phyloP scores from a whole-genome alignment of 2,888 invertebrate genomes.

The Prosopocoilus inquinatus region DNA sequence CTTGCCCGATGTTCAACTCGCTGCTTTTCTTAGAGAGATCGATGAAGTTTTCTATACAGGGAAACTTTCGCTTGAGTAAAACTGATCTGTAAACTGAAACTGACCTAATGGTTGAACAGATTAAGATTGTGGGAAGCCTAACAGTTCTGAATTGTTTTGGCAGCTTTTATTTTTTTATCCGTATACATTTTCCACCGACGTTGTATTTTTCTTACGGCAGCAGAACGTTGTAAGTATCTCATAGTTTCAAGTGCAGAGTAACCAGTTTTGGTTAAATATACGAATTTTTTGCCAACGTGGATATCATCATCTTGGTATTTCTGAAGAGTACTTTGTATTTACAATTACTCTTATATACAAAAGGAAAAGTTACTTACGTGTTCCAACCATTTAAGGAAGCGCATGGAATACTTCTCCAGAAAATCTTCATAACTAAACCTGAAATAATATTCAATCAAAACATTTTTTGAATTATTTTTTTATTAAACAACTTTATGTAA shows the following conservation, averaged over 20 bases:
- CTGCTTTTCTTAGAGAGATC: constrained; percentile 24
- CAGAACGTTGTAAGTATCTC: constrained; percentile 14
- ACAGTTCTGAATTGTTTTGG: constrained; percentile 23
- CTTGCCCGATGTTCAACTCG: constrained; percentile 6
- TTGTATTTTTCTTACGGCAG: constrained; percentile 24
- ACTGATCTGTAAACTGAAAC: constrained; percentile 15
- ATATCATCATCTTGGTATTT: constrained; percentile 18
- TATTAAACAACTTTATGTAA: constrained; percentile 22
- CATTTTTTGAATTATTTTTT: no score
- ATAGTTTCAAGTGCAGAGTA: constrained; percentile 18
- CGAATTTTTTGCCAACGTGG: constrained; percentile 19
- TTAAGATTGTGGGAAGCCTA: not conserved
- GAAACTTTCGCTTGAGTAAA: constrained; percentile 5
- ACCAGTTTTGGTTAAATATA: constrained; percentile 25
- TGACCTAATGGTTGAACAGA: not conserved
- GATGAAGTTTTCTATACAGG: constrained; percentile 22
- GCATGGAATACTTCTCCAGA: constrained; percentile 8
- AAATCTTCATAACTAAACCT: constrained; percentile 17
- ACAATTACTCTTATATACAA: not conserved
- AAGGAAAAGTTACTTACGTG: constrained; percentile 5
- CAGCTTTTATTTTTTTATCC: constrained; percentile 16
- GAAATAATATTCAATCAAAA: not conserved
- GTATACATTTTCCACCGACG: constrained; percentile 15
- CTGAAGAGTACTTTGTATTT: constrained; percentile 7
- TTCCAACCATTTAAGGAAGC: constrained; percentile 14